These are phyloP conservation scores for Megaceryle alcyon DNA, from an alignment of 2,797 vertebrate genomes.

Conservation along the genomic window DNA sequence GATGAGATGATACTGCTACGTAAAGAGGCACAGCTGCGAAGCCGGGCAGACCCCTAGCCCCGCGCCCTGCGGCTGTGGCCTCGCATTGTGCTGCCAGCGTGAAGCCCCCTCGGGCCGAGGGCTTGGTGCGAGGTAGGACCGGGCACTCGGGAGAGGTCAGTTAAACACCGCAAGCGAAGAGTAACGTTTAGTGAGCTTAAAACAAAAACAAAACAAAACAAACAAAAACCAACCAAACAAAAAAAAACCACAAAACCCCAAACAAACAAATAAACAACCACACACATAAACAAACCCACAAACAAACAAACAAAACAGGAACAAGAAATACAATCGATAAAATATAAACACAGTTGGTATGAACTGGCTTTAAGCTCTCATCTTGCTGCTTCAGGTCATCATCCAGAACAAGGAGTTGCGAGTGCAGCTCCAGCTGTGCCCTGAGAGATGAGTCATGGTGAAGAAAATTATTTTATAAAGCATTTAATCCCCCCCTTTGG, in stretches of 20 bases:
- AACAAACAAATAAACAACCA: too few species aligned
- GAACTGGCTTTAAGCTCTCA: not conserved
- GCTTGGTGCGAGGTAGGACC: not conserved
- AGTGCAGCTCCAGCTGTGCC: not conserved
- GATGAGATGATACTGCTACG: too few species aligned
- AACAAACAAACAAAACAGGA: not conserved
- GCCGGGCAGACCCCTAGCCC: too few species aligned
- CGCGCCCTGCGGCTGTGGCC: not conserved
- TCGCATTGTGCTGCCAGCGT: not conserved
- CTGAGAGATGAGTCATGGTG: not conserved
- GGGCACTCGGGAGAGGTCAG: accelerated
- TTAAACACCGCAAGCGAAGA: accelerated
- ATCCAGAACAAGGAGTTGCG: not conserved
- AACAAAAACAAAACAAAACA: not conserved
- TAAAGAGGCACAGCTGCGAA: too few species aligned
- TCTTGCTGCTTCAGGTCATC: not conserved
- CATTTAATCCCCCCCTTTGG: not conserved
- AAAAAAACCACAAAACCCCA: too few species aligned
- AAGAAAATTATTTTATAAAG: not conserved
- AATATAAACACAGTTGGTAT: too few species aligned
- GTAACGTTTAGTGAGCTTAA: accelerated
- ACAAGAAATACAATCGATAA: not conserved
- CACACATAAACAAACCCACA: too few species aligned
- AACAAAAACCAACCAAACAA: too few species aligned
- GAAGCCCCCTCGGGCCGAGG: not conserved